Percentiles rank a stretch among this genome's conserved stretches.
These are phyloP conservation scores for Callimorpha dominula DNA, from an alignment of 2,888 invertebrate species.

Conservation along the genomic window DNA sequence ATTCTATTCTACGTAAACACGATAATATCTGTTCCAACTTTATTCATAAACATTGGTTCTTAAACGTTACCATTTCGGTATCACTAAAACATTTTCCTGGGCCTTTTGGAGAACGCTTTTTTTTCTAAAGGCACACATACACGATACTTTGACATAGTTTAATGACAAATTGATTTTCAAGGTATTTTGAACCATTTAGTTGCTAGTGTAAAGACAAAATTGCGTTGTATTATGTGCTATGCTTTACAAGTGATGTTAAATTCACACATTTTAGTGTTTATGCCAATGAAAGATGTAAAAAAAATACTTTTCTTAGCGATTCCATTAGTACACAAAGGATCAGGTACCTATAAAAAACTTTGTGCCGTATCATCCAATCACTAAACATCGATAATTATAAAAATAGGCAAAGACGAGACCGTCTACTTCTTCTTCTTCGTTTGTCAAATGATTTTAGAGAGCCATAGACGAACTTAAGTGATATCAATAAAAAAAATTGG, in stretches of 20 bases:
- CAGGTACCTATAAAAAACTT: no score
- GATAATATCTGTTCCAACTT: slow-evolving; percentile 1
- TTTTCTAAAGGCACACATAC: slow-evolving; percentile 15
- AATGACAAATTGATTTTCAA: neutral
- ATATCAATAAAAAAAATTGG: no score
- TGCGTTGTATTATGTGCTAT: neutral
- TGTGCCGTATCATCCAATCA: no score
- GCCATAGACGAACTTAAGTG: no score
- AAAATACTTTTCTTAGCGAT: neutral
- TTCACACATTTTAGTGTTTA: neutral
- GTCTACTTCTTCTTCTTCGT: no score
- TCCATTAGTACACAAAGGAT: neutral
- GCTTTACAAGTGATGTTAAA: neutral
- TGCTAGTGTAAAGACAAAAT: neutral
- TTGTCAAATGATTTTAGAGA: no score
- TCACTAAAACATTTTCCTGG: slow-evolving; percentile 26
- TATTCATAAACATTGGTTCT: slow-evolving; percentile 19
- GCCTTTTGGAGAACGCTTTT: slow-evolving; percentile 26
- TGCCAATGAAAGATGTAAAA: neutral
- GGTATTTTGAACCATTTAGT: neutral
- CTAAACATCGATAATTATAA: no score
- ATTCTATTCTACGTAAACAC: slow-evolving; percentile 4
- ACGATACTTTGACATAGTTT: neutral
- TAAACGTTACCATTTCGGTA: slow-evolving; percentile 24
- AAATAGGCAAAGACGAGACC: no score